These are phyloP conservation scores for Acrocephalus scirpaceus DNA, from an alignment of 2,797 vertebrate genomes.

Conservation along the genomic window DNA sequence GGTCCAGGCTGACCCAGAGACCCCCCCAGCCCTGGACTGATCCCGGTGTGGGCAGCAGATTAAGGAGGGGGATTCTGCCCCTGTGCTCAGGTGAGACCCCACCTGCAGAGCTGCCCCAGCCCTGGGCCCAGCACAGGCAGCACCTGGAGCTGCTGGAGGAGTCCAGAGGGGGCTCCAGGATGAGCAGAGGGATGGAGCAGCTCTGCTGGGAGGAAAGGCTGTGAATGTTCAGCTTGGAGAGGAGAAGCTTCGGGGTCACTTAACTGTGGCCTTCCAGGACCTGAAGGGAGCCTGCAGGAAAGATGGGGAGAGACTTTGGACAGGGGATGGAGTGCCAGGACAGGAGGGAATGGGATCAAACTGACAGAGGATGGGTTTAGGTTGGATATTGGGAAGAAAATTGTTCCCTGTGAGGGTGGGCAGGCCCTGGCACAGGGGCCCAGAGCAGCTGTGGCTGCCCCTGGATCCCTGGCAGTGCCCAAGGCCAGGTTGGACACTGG, in stretches of 20 bases:
- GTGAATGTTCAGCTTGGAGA: background rate
- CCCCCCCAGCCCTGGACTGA: background rate
- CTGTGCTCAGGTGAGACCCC: background rate
- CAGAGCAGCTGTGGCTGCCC: background rate
- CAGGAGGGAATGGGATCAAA: rapidly evolving
- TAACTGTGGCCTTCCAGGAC: rapidly evolving
- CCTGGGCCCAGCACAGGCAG: background rate
- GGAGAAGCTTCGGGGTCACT: background rate
- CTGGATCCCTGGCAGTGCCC: background rate
- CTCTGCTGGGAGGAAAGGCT: background rate
- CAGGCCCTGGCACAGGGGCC: background rate
- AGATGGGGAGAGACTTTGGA: rapidly evolving
- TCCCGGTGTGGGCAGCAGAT: background rate
- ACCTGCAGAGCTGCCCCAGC: background rate
- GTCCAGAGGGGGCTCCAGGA: background rate
- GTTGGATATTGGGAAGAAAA: background rate
- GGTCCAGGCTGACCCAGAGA: background rate
- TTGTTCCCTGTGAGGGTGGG: rapidly evolving
- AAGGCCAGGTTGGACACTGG: background rate
- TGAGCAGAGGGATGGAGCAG: background rate
- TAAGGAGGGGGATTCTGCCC: background rate
- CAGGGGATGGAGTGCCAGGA: rapidly evolving
- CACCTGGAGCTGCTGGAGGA: background rate
- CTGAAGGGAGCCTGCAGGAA: rapidly evolving
- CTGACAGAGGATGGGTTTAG: background rate